Percentiles rank a stretch among this genome's conserved stretches.
These are phyloP conservation scores for Morone chrysops DNA, from an alignment of 2,113 vertebrate species.

Conservation along the genomic window DNA sequence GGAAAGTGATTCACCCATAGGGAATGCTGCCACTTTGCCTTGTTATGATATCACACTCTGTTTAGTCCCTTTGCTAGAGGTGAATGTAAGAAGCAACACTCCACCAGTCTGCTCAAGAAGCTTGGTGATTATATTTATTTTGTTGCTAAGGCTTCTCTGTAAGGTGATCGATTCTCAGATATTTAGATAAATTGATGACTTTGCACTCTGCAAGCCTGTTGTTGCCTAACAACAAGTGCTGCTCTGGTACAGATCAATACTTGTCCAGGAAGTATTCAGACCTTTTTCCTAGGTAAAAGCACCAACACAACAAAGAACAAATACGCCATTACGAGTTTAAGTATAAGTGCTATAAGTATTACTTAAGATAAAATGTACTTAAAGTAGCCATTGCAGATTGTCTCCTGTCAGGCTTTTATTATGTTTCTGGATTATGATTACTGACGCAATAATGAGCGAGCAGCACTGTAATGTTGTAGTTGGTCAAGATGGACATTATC, in stretches of 20 bases:
- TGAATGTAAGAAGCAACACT: neutral
- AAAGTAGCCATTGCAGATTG: neutral
- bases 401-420: neutral
- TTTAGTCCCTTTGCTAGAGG: constrained; percentile 6
- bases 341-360: too few relatives aligned
- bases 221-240: neutral
- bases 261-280: neutral
- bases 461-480: neutral
- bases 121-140: constrained; percentile 31
- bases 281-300: neutral
- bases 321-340: neutral
- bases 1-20: constrained; percentile 65
- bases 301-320: neutral
- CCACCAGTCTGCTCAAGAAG: neutral
- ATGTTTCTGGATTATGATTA: neutral
- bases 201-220: neutral
- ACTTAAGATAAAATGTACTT: too few relatives aligned
- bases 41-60: constrained; percentile 52
- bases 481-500: neutral
- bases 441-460: too few relatives aligned
- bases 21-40: constrained; percentile 58
- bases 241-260: neutral
- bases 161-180: neutral
- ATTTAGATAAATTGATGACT: neutral
- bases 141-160: constrained; percentile 35